These are phyloP conservation scores for Sitta europaea DNA, from an alignment of 2,113 vertebrate species.

Conservation along the genomic window DNA sequence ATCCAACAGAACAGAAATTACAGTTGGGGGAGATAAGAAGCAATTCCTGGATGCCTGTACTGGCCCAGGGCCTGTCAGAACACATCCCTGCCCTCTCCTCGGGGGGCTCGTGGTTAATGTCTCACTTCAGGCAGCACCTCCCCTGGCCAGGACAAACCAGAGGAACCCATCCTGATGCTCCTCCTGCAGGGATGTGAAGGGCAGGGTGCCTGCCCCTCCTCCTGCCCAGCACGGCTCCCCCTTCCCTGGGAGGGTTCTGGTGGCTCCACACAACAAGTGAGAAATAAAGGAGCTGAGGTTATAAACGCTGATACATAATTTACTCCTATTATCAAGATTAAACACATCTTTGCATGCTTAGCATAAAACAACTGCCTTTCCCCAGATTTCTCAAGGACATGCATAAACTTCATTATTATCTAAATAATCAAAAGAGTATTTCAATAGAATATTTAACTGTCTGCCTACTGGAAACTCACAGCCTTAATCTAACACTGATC, in stretches of 20 bases:
- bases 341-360: slow-evolving; percentile 58
- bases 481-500: slow-evolving; percentile 60
- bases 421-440: slow-evolving; percentile 56
- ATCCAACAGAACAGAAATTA: background rate
- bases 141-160: background rate
- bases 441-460: slow-evolving; percentile 57
- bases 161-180: background rate
- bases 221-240: background rate
- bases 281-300: background rate
- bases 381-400: slow-evolving; percentile 58
- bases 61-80: rapidly evolving
- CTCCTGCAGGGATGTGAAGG: rapidly evolving
- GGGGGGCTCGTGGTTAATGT: rapidly evolving
- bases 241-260: background rate
- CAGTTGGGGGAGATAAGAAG: background rate
- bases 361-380: slow-evolving; percentile 44
- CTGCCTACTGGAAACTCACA: slow-evolving; percentile 61
- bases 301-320: slow-evolving; percentile 57
- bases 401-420: slow-evolving; percentile 47
- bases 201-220: background rate
- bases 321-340: slow-evolving; percentile 65
- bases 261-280: background rate
- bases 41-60: background rate
- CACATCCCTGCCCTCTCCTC: background rate
- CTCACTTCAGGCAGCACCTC: background rate